Evolutionary conservation across 2,113 vertebrate genomes (phyloP).

Genomic region (Alexandromys fortis): DNA sequence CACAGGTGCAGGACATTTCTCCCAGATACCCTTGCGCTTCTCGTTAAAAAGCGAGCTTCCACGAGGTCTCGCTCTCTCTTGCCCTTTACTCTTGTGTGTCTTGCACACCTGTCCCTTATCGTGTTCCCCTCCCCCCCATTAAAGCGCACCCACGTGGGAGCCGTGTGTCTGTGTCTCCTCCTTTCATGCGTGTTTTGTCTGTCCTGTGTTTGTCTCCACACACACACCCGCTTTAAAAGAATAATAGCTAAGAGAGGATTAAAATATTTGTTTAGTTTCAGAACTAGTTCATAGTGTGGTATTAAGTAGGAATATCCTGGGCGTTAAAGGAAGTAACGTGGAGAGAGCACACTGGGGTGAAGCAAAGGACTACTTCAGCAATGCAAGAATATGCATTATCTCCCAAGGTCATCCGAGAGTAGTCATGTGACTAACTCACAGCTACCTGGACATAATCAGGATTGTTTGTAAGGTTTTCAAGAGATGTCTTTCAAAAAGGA

Average conservation of each 20-base stretch:
- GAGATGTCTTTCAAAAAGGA: not conserved
- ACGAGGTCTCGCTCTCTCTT: too few relatives aligned
- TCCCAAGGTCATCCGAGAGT: not conserved
- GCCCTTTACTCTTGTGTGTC: too few relatives aligned
- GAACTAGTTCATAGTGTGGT: not conserved
- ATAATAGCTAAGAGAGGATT: not conserved
- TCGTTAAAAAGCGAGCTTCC: too few relatives aligned
- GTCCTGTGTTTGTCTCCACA: too few relatives aligned
- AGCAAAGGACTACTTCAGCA: not conserved
- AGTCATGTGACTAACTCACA: not conserved
- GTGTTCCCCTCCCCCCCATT: too few relatives aligned
- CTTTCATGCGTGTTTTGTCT: too few relatives aligned
- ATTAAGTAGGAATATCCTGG: not conserved
- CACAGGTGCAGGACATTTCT: too few relatives aligned
- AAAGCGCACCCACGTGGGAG: too few relatives aligned
- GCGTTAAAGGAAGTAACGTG: not conserved
- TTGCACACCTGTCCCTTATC: too few relatives aligned
- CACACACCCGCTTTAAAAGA: too few relatives aligned
- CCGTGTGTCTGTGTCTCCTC: too few relatives aligned
- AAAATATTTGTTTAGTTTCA: not conserved
- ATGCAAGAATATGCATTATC: not conserved
- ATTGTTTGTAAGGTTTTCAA: not conserved
- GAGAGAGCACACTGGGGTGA: not conserved
- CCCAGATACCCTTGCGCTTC: too few relatives aligned
- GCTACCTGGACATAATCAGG: not conserved